Evolutionary conservation across 2,888 invertebrate genomes (phyloP).

Genomic region (Dasysyrphus tricinctus): DNA sequence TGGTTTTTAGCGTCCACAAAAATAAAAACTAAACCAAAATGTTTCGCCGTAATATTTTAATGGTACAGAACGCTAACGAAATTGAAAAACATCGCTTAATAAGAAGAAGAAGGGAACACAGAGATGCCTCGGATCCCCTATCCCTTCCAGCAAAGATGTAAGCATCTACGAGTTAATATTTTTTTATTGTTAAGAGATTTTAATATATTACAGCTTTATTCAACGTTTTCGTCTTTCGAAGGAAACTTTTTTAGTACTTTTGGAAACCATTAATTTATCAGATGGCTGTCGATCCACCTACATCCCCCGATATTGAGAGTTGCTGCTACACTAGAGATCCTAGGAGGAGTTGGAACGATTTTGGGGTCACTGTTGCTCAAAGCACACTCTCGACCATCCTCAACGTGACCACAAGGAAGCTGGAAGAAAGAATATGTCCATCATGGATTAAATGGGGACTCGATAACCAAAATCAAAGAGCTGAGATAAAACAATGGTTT

Average conservation of each 20-base stretch:
- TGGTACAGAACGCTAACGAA: background rate
- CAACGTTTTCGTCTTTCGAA: too few relatives aligned
- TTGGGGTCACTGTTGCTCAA: too few relatives aligned
- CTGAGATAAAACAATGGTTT: background rate
- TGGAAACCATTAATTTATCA: background rate
- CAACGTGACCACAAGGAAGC: too few relatives aligned
- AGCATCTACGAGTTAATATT: background rate
- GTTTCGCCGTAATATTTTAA: background rate
- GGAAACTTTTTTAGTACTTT: constrained; percentile 7
- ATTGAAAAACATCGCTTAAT: background rate
- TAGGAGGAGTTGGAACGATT: too few relatives aligned
- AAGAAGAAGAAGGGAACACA: background rate
- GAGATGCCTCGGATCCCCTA: background rate
- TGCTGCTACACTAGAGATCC: too few relatives aligned
- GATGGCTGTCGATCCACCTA: background rate
- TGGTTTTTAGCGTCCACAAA: too few relatives aligned
- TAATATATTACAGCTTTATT: background rate
- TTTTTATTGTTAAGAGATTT: background rate
- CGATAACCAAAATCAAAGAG: too few relatives aligned
- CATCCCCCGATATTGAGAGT: too few relatives aligned
- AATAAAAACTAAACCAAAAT: background rate
- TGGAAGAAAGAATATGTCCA: too few relatives aligned
- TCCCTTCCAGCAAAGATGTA: background rate
- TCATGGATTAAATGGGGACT: too few relatives aligned
- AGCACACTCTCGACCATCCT: too few relatives aligned